A percentile compares a stretch with the other conserved stretches of the same genome.
These are phyloP conservation scores for Lathamus discolor DNA, from an alignment of 2,113 vertebrate genomes.

Conservation along the genomic window DNA sequence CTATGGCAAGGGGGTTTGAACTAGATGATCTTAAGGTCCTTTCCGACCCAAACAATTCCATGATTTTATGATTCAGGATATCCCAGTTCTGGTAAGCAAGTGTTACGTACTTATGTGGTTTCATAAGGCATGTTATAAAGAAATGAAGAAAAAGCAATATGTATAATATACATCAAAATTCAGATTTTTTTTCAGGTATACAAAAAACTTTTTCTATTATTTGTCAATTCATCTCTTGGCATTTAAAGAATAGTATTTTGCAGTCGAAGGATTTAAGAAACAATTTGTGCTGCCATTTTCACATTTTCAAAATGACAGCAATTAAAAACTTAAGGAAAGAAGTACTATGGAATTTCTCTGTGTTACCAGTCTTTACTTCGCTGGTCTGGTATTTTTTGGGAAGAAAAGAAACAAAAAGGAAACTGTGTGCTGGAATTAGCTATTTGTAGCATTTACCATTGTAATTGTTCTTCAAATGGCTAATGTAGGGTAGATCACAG, in stretches of 20 bases:
- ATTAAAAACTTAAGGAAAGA: background rate
- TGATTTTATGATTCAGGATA: background rate
- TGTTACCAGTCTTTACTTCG: rapidly evolving
- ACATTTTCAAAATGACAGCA: background rate
- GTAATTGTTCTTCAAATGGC: conserved; percentile 32
- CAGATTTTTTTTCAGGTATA: background rate
- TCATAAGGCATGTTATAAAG: background rate
- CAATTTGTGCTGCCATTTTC: background rate
- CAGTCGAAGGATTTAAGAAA: background rate
- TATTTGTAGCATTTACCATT: background rate
- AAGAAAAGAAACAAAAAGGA: background rate
- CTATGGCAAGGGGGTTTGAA: background rate
- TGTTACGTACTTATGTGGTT: background rate
- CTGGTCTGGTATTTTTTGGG: background rate
- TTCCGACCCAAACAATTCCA: background rate
- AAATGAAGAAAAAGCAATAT: background rate
- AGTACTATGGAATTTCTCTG: background rate
- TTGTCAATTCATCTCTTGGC: background rate
- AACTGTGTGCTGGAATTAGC: background rate
- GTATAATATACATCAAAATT: background rate
- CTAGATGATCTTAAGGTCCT: background rate
- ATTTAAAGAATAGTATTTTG: background rate
- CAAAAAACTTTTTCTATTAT: background rate
- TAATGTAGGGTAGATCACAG: background rate
- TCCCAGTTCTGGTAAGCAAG: background rate